Base-by-base conservation (phyloP, 2,797 vertebrate species). In the Benthosema pterotum region DNA sequence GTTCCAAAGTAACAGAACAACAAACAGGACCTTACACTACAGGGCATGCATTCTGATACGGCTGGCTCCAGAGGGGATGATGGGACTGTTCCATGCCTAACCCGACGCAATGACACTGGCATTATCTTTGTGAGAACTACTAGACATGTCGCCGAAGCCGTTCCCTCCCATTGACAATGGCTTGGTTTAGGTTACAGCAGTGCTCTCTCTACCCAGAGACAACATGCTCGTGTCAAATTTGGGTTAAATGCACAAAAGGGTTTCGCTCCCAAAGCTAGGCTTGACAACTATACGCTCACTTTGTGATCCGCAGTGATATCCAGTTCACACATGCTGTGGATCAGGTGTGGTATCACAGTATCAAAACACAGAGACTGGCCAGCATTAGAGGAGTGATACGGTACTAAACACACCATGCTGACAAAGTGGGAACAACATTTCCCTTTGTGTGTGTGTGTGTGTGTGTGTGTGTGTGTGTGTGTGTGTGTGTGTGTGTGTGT, bases 241-340 rank as follows among this genome's bases (percentile, higher is more conserved):
- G 5, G 50, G 50, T 19, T 22, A 52, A 51, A 17, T 51, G 17
- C 49, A 18, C 16, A 25, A 32, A 22, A 22, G 32, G 3, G 2
- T 32, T 53, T 15, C 3, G 25, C 52, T 38, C 52, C 22, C 49
- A 65, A 69, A 60, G 71, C 1, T 60, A 43, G 47, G 2, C 43
- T 48, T 62, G 62, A 72, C 73, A 53, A 68, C 53, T 60, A 13
- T 12, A 65, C 38, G 3, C 52, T 65, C 32, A 38, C 32, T 52
- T 19, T 52, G 62, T 67, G 58, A 49, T 54, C 63, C 69, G 65
- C 19, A 74, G 64, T 64, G 60, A 72, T 57, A 65, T 13, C 54
- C 4, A 52, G 49, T 46, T 52, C 18, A 45, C 51, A 17, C 54
- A 61, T 11, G 28, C 45, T 58, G 52, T 12, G 32, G 55, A 59